These are phyloP conservation scores for Coecobrya sp. DNA, from an alignment of 2,888 invertebrate genomes.

Conservation along the genomic window DNA sequence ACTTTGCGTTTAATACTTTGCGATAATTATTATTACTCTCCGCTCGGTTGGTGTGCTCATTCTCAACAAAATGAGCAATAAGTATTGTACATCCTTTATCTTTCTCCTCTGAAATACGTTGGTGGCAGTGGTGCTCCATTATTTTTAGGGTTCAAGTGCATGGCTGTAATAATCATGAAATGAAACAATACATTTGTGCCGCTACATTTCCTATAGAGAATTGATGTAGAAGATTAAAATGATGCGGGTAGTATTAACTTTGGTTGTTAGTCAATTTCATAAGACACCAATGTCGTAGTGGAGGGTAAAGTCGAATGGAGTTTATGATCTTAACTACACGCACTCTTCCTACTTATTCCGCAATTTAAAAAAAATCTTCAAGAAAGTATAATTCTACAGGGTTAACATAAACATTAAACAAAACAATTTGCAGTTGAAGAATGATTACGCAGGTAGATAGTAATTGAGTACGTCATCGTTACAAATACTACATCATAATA, in stretches of 20 bases:
- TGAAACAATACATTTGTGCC: slow-evolving; percentile 33
- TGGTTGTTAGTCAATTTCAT: slow-evolving; percentile 25
- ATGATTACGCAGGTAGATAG: too few relatives aligned
- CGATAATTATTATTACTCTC: slow-evolving; percentile 53
- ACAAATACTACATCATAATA: too few relatives aligned
- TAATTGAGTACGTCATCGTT: too few relatives aligned
- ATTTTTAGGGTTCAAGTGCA: slow-evolving; percentile 50
- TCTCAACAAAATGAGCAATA: slow-evolving; percentile 15
- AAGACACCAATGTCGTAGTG: not conserved
- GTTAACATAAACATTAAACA: too few relatives aligned
- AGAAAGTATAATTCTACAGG: too few relatives aligned
- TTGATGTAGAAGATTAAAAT: slow-evolving; percentile 29
- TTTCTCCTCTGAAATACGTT: not conserved
- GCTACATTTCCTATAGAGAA: slow-evolving; percentile 41
- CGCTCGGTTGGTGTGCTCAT: slow-evolving; percentile 44
- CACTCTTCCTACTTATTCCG: too few relatives aligned
- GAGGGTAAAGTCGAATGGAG: not conserved
- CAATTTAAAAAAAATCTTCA: too few relatives aligned
- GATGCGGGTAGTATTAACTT: not conserved
- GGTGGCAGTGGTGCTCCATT: not conserved
- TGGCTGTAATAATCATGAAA: not conserved
- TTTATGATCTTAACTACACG: too few relatives aligned
- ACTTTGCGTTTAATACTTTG: slow-evolving; percentile 49
- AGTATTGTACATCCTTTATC: not conserved
- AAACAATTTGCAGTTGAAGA: too few relatives aligned